A percentile compares a stretch with the other conserved stretches of the same genome.
Evolutionary conservation across 37 sponge, comb jelly and placozoan genomes (phyloP).

Genomic region (Spongia lamella): DNA sequence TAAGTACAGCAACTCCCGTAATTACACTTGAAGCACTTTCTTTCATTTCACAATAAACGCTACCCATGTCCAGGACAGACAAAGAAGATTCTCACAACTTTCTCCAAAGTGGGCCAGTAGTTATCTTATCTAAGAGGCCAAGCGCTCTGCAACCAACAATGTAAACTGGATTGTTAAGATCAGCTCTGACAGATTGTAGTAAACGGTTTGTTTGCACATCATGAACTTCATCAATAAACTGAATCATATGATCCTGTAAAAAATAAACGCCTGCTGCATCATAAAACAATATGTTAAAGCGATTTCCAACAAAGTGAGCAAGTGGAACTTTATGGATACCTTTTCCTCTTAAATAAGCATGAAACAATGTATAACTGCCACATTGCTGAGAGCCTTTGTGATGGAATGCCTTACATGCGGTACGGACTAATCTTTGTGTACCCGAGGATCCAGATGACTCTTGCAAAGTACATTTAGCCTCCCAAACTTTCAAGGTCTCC

Average conservation of each 20-base stretch:
- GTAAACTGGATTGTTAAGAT: slow-evolving; percentile 8
- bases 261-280: slow-evolving; percentile 45
- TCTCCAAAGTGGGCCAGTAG: slow-evolving; percentile 53
- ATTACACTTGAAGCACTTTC: slow-evolving; percentile 8
- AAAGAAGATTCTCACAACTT: not conserved
- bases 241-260: slow-evolving; percentile 12
- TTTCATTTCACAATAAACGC: slow-evolving; percentile 28
- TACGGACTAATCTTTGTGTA: slow-evolving; percentile 40
- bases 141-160: slow-evolving; percentile 45
- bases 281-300: slow-evolving; percentile 46
- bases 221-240: slow-evolving; percentile 29
- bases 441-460: slow-evolving; percentile 6
- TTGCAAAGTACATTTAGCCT: not conserved
- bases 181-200: slow-evolving; percentile 28
- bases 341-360: slow-evolving; percentile 15
- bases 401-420: slow-evolving; percentile 62
- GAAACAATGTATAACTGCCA: slow-evolving; percentile 15
- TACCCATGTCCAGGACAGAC: slow-evolving; percentile 23
- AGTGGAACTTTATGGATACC: slow-evolving; percentile 35
- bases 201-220: slow-evolving; percentile 28
- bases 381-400: slow-evolving; percentile 38
- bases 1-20: not conserved
- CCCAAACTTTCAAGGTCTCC: slow-evolving; percentile 41
- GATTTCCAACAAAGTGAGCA: slow-evolving; percentile 42
- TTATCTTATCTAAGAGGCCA: slow-evolving; percentile 38